These are phyloP conservation scores for Melieria picta DNA, from an alignment of 2,888 invertebrate species.

Conservation along the genomic window DNA sequence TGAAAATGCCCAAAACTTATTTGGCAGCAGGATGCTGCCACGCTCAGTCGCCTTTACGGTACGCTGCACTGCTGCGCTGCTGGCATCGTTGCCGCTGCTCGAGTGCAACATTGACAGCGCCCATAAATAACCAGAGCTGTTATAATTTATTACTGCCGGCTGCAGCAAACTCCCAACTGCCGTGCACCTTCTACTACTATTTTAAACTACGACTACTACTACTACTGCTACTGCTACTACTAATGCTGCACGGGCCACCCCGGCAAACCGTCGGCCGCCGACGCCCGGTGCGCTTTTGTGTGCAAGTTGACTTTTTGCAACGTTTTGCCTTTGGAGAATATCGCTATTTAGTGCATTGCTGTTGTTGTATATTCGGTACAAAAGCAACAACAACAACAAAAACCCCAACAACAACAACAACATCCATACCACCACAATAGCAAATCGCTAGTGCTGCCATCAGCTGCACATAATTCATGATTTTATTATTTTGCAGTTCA, in stretches of 20 bases:
- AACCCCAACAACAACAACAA: slow-evolving; percentile 2
- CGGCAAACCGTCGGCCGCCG: not conserved
- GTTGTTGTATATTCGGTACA: not conserved
- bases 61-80: not conserved
- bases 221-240: too few relatives aligned
- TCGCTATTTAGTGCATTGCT: not conserved
- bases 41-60: not conserved
- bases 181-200: too few relatives aligned
- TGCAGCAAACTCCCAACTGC: not conserved
- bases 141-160: slow-evolving; percentile 19
- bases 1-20: too few relatives aligned
- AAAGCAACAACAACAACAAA: not conserved
- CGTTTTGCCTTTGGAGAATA: slow-evolving; percentile 13
- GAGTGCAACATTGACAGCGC: slow-evolving; percentile 21
- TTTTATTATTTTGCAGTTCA: slow-evolving; percentile 28
- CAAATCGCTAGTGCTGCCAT: too few relatives aligned
- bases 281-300: not conserved
- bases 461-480: slow-evolving; percentile 11
- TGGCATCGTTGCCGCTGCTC: not conserved
- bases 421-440: not conserved
- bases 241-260: too few relatives aligned
- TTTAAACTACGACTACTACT: too few relatives aligned
- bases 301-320: too few relatives aligned
- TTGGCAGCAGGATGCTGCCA: not conserved
- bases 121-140: slow-evolving; percentile 24